Percentiles rank a stretch among this genome's conserved stretches.
These are phyloP conservation scores for Eristalis arbustorum DNA, from an alignment of 2,888 invertebrate species.

Conservation along the genomic window DNA sequence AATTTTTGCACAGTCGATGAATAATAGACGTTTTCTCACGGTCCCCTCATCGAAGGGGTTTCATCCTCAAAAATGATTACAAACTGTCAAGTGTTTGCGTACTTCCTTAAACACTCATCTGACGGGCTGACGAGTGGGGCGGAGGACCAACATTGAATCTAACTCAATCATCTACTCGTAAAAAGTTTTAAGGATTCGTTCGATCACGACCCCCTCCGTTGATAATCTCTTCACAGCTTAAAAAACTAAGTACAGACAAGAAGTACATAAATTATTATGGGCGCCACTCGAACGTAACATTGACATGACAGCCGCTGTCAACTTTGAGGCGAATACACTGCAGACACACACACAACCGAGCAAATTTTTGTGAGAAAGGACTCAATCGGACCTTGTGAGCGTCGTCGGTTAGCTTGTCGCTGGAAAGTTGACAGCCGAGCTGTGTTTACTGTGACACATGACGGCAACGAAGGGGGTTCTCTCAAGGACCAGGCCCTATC, in stretches of 20 bases:
- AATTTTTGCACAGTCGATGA: background rate
- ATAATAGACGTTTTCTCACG: background rate
- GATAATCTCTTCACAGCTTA: conserved; percentile 33
- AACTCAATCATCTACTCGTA: background rate
- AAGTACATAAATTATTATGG: conserved; percentile 52
- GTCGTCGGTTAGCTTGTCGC: conserved; percentile 19
- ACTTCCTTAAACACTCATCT: conserved; percentile 33
- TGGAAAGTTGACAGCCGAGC: conserved; percentile 44
- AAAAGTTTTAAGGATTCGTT: background rate
- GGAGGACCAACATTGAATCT: background rate
- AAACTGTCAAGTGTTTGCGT: conserved; percentile 11
- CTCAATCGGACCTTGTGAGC: conserved; percentile 43
- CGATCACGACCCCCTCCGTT: conserved; percentile 7
- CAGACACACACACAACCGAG: conserved; percentile 7
- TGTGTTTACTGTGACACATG: background rate
- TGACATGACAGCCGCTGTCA: conserved; percentile 66
- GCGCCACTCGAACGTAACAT: conserved; percentile 35
- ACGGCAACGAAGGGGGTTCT: background rate
- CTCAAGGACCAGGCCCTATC: conserved; percentile 33
- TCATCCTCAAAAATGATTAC: background rate
- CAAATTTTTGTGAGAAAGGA: conserved; percentile 34
- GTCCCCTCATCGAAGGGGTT: background rate
- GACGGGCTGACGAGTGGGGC: background rate
- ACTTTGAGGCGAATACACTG: conserved; percentile 58
- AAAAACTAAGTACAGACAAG: conserved; percentile 48